Percentiles rank a stretch among this genome's conserved stretches.
phyloP scores from a whole-genome alignment of 2,113 vertebrate genomes.

The Protobothrops mucrosquamatus region DNA sequence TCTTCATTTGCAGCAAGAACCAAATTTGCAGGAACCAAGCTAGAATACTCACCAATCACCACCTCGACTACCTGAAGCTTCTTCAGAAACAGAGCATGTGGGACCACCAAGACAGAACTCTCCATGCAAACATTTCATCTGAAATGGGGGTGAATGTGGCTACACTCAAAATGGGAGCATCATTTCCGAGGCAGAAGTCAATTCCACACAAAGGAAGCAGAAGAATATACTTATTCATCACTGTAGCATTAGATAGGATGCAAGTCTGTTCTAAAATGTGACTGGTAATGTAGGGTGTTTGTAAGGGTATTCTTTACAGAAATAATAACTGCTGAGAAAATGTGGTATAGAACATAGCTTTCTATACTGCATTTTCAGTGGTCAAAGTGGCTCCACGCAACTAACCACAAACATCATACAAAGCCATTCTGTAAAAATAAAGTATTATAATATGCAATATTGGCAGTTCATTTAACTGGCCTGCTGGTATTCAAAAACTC shows the following conservation, averaged over 20 bases:
- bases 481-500: neutral
- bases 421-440: neutral
- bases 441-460: neutral
- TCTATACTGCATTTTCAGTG: neutral
- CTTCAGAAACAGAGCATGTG: neutral
- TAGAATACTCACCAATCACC: neutral
- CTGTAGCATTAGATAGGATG: neutral
- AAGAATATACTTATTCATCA: neutral
- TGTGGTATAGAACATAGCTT: neutral
- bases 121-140: neutral
- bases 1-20: neutral
- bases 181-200: neutral
- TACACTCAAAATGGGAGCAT: neutral
- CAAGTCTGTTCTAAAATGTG: neutral
- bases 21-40: neutral
- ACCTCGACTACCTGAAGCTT: neutral
- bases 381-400: neutral
- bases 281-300: neutral
- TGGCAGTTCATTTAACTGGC: neutral
- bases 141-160: neutral
- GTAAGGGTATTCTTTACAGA: neutral
- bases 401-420: neutral
- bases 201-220: neutral
- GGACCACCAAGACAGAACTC: neutral
- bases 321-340: neutral